Evolutionary conservation across 2,888 invertebrate species (phyloP), one percentile per base, ranked within the genome.

Genomic region (Oxycera nigricornis): DNA sequence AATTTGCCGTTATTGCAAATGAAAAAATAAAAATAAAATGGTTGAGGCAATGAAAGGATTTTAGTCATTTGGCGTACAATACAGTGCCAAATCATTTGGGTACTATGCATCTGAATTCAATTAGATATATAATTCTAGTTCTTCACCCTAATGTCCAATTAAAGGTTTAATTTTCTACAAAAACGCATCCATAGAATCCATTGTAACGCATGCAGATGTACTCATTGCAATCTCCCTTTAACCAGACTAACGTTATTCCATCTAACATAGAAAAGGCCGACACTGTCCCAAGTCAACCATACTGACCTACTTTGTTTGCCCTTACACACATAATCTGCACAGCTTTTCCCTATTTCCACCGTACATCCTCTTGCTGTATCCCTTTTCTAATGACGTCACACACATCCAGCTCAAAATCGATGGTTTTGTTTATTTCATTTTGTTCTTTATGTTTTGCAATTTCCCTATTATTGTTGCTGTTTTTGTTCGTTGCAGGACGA

Each of bases 341-440:
- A 7, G 17, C 4, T 7, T 11, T 46, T 3, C 14, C 35, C 35
- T 7, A 35, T 46, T 35, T 35, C 35, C 35, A 35, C 7, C 35
- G 35, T 7, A 11, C 6, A n/a, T n/a, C 7, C 35, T 35, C 35
- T 6, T 11, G 35, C 35, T 6, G 35, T 7, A 35, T 11, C 35
- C 35, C 6, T 35, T 35, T 35, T 35, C 35, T 4, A 55, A 55
- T 61, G 61, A 61, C 61, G 61, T 61, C 61, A 61, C 35, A 57
- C 57, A 57, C 31, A 2, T 4, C 9, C n/a, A n/a, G 31, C 20
- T 35, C 35, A 61, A 17, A 41, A 67, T 67, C 67, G 67, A 67
- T 67, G 67, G 41, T 67, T 41, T 26, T 67, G 67, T 67, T 67
- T 67, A 67, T 67, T 39, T 67, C 26, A 41, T 46, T 67, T 1